Conservation (phyloP, 2,888 invertebrate genomes). For the Meghimatium bilineatum region DNA sequence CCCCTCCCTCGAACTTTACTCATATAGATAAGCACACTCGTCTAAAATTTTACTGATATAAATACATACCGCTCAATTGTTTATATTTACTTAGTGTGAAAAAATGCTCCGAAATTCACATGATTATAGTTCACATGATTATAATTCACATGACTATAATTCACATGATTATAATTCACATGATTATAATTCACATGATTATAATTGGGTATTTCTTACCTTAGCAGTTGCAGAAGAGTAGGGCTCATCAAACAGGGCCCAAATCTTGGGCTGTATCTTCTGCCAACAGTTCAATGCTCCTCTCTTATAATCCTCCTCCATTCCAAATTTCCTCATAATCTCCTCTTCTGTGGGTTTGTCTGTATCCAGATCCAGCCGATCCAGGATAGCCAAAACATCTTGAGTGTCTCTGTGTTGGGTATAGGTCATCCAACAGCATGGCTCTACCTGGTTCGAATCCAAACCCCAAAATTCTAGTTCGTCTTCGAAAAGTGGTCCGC, state of each 20-base stretch:
- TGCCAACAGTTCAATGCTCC: conserved; percentile 86
- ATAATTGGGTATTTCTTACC: too few species aligned
- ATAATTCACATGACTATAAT: too few species aligned
- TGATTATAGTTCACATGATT: too few species aligned
- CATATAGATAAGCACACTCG: too few species aligned
- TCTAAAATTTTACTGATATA: too few species aligned
- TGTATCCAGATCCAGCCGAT: conserved; percentile 97
- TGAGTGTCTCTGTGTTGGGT: conserved; percentile 93
- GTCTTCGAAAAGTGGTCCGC: conserved; percentile 98
- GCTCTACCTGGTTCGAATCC: conserved; percentile 99
- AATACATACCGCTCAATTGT: too few species aligned
- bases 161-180: too few species aligned
- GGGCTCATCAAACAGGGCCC: conserved; percentile 99
- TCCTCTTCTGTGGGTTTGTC: conserved; percentile 98
- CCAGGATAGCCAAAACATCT: conserved; percentile 97
- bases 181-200: too few species aligned
- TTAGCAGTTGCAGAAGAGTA: conserved; percentile 98
- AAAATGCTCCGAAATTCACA: too few species aligned
- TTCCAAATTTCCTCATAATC: conserved; percentile 94
- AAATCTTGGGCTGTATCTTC: conserved; percentile 95
- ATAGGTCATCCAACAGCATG: conserved; percentile 99
- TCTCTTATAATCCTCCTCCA: conserved; percentile 78
- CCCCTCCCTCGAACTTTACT: too few species aligned
- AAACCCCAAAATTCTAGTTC: conserved; percentile 99
- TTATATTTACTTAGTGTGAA: too few species aligned